These are phyloP conservation scores for Anableps anableps DNA, from an alignment of 2,797 vertebrate species.

Conservation along the genomic window DNA sequence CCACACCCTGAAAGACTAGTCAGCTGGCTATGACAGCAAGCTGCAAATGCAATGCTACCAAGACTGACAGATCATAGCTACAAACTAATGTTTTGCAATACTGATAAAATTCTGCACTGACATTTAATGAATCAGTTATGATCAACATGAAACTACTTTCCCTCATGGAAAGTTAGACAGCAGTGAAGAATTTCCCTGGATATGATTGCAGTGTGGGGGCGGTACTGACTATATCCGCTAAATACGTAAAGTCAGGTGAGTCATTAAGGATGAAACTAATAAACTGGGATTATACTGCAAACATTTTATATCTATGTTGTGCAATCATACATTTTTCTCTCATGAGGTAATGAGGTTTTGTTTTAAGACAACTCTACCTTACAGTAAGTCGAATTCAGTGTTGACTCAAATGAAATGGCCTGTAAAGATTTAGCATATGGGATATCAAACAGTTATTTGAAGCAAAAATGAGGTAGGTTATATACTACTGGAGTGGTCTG, in stretches of 20 bases:
- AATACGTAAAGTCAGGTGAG: slow-evolving; percentile 36
- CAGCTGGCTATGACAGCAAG: not conserved
- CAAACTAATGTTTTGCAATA: not conserved
- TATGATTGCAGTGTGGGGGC: too few species aligned
- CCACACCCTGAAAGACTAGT: not conserved
- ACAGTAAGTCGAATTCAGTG: not conserved
- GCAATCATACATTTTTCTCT: slow-evolving; percentile 26
- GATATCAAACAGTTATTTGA: not conserved
- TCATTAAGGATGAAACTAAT: slow-evolving; percentile 48
- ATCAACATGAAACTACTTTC: slow-evolving; percentile 6
- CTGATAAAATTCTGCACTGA: slow-evolving; percentile 7
- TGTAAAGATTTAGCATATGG: not conserved
- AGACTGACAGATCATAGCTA: not conserved
- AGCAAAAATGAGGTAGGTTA: not conserved
- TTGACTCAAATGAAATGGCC: not conserved
- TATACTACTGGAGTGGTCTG: not conserved
- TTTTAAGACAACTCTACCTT: slow-evolving; percentile 1
- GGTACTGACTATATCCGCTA: slow-evolving; percentile 24
- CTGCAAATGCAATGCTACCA: not conserved
- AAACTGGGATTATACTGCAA: slow-evolving; percentile 21
- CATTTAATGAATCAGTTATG: slow-evolving; percentile 24
- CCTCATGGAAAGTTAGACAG: slow-evolving; percentile 38
- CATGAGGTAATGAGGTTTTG: slow-evolving; percentile 18
- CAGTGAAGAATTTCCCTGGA: slow-evolving; percentile 17
- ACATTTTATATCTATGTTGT: slow-evolving; percentile 24